Evolutionary conservation across 2,797 vertebrate genomes (phyloP).

Genomic region (Vultur gryphus): DNA sequence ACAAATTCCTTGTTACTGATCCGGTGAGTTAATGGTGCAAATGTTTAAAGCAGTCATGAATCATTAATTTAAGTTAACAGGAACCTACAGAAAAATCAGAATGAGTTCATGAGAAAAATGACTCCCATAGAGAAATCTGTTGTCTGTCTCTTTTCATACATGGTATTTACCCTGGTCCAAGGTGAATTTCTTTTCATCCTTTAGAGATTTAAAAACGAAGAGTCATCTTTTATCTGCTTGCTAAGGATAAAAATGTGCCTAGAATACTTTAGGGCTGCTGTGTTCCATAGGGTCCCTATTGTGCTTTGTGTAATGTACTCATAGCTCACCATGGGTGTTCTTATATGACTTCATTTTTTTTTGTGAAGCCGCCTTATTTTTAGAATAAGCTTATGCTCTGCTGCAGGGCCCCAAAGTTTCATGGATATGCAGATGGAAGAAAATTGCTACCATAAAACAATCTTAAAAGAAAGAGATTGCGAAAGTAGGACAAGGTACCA

Average conservation of each 20-base stretch:
- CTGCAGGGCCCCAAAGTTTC: background rate
- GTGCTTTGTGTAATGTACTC: background rate
- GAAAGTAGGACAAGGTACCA: background rate
- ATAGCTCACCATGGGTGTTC: constrained; percentile 5
- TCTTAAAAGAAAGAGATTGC: background rate
- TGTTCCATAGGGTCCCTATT: background rate
- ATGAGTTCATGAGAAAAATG: background rate
- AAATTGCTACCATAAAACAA: constrained; percentile 12
- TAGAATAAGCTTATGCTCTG: constrained; percentile 9
- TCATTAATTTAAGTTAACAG: background rate
- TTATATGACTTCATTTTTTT: constrained; percentile 2
- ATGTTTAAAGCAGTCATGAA: constrained; percentile 23
- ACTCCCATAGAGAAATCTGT: background rate
- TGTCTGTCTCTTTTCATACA: background rate
- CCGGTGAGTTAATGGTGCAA: background rate
- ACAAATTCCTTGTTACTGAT: background rate
- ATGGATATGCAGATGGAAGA: constrained; percentile 9
- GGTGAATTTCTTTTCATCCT: constrained; percentile 10
- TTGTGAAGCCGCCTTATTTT: constrained; percentile 27
- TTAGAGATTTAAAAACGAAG: background rate
- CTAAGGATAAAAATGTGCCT: constrained; percentile 7
- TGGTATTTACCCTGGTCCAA: background rate
- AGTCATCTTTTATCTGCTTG: constrained; percentile 14
- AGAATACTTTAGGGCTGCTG: background rate
- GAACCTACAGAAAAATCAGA: background rate